Base-by-base conservation (phyloP, 92 coral and sea anemone species). In the Phenganax subtilis region DNA sequence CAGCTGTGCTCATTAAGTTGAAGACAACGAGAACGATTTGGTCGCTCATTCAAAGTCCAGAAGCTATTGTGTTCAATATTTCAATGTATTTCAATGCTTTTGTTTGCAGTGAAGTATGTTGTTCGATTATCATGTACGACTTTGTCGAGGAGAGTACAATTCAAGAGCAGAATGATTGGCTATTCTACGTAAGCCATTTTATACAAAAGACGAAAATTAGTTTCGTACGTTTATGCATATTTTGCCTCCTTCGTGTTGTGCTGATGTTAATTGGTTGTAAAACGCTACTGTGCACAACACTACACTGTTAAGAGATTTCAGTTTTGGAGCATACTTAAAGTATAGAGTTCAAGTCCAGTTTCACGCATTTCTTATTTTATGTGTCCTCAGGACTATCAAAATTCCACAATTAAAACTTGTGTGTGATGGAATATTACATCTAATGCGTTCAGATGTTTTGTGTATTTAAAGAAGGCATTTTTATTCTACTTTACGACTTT, bases 61-160 rank as follows among this genome's bases (percentile, higher is more conserved):
- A 76, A 59, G 29, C 37, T 76, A 15, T 61, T 54, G 53, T 58
- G 71, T 69, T 69, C 51, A 10, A 69, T 69, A 69, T 69, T 29
- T 54, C 28, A 11, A 1, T 10, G 5, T 75, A 55, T 75, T 75
- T 55, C 14, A 30, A 1, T 10, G 16, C 55, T 51, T 73, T 55
- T 25, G 9, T 55, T 56, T 14, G 12, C 57, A 55, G 64, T 37
- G 15, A 27, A 75, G 3, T 29, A 71, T 37, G 10, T 29, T 69
- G 30, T 3, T 52, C 16, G 61, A 73, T 53, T 75, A 60, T 64
- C 44, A 31, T 59, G 28, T 9, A 55, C 15, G 64, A 56, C 65
- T 25, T 55, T 20, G 47, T 55, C 15, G 78, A 55, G 54, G 62
- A 75, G 16, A 56, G 80, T 55, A 20, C 29, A 75, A 64, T 64